Evolutionary conservation across 2,113 vertebrate species (phyloP), one percentile per base, ranked within the genome.

Genomic region (Plecturocebus donacophilus): DNA sequence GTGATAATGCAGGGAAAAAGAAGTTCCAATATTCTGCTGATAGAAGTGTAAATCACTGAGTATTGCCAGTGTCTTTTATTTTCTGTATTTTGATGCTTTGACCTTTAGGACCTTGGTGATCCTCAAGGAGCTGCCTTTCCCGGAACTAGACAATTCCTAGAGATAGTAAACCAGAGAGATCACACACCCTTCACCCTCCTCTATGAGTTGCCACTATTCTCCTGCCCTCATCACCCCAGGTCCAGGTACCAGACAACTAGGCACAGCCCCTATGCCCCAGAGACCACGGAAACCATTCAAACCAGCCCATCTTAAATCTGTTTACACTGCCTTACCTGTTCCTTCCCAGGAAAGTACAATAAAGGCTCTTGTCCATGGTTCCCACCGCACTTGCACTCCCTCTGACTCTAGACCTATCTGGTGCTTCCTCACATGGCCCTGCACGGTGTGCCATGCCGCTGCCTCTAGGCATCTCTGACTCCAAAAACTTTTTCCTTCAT

Each of bases 361-460:
- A 14, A 47, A 35, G 40, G 56, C 35, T 35, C 38, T 45, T 79
- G 30, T 23, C 61, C 16, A 4, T 10, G 6, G 30, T 70, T 17
- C 17, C 23, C 30, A 20, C 11, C 13, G 7, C 9, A 40, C 38
- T 35, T 23, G 54, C 52, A 40, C 11, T 66, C 16, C 38, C 21
- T 47, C 32, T 82, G 47, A 25, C 10, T 68, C 54, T 35, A 7
- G 20, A 47, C 30, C 14, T 5, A n/a, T 25, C 27, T 45, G 5
- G 61, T 32, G 20, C 23, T 30, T 64, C 47, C 16, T 11, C 8
- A 27, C 1, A 5, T 30, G 40, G 23, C 20, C 40, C 68, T 70
- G 49, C 2, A 1, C 30, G 35, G 64, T 4, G 13, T 42, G 17
- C 13, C 10, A 0, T 25, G 3, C 8, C 23, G 19, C 14, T 25